Evolutionary conservation across 1,140 invertebrate species (phyloP).

Genomic region (Cherax destructor): DNA sequence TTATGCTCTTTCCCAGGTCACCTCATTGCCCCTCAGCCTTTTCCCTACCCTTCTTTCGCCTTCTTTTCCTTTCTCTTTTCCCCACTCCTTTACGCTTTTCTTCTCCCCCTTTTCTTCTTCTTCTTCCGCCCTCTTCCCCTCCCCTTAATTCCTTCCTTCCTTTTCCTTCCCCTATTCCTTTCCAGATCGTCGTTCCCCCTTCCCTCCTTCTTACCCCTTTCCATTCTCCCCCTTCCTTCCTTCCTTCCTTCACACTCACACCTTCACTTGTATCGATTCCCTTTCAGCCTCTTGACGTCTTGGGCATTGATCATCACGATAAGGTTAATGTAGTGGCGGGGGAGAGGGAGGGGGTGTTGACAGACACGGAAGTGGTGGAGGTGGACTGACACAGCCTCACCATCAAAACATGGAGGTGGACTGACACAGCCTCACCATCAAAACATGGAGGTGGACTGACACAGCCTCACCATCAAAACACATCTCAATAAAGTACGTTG

Average conservation of each 20-base stretch:
- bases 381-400: too few relatives aligned
- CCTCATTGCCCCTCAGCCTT: background rate
- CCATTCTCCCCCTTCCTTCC: background rate
- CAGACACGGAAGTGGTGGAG: too few relatives aligned
- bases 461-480: too few relatives aligned
- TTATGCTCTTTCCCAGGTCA: too few relatives aligned
- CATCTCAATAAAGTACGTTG: too few relatives aligned
- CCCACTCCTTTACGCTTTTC: too few relatives aligned
- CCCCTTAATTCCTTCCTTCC: background rate
- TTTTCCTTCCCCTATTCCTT: background rate
- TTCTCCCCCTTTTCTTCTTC: background rate
- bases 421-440: too few relatives aligned
- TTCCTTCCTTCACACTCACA: too few relatives aligned
- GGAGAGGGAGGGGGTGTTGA: background rate
- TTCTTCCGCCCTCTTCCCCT: too few relatives aligned
- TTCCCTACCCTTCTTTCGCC: background rate
- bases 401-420: too few relatives aligned
- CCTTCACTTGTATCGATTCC: background rate
- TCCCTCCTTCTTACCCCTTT: too few relatives aligned
- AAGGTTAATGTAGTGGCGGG: background rate
- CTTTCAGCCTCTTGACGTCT: background rate
- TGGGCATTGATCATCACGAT: background rate
- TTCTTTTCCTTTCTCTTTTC: background rate
- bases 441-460: too few relatives aligned
- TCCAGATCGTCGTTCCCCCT: background rate